Conservation (phyloP, 2,113 vertebrate species). For the Phyllostomus hastatus region DNA sequence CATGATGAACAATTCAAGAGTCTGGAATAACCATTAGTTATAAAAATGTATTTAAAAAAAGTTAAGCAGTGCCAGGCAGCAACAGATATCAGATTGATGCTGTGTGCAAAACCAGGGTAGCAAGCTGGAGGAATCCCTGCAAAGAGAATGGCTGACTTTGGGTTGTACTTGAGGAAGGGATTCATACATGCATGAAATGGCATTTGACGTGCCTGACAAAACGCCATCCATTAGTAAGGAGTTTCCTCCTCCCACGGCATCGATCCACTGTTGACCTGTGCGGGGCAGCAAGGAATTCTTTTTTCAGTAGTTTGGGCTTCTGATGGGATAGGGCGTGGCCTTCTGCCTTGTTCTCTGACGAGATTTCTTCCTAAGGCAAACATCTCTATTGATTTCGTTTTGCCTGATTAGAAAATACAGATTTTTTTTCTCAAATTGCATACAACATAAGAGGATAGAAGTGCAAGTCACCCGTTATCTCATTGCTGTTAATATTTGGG, state of each 20-base stretch:
- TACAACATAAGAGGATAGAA: neutral
- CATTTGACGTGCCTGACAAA: neutral
- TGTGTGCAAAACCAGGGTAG: neutral
- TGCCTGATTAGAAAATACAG: neutral
- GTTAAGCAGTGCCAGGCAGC: neutral
- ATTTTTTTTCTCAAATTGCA: neutral
- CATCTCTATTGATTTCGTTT: neutral
- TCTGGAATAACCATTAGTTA: neutral
- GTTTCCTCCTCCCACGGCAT: neutral
- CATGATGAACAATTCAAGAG: neutral
- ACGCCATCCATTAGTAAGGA: neutral
- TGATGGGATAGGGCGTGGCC: neutral
- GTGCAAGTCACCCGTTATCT: neutral
- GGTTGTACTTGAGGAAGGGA: neutral
- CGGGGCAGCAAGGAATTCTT: neutral
- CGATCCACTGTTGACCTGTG: neutral
- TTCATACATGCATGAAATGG: neutral
- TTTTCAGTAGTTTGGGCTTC: neutral
- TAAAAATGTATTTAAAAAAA: neutral
- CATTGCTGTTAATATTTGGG: neutral
- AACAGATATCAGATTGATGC: neutral
- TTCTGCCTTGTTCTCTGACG: neutral
- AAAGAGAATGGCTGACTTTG: neutral
- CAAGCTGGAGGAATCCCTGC: neutral
- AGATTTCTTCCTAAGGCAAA: neutral